These are phyloP conservation scores for Norana najaformis DNA, from an alignment of 2,888 invertebrate genomes.

Conservation along the genomic window DNA sequence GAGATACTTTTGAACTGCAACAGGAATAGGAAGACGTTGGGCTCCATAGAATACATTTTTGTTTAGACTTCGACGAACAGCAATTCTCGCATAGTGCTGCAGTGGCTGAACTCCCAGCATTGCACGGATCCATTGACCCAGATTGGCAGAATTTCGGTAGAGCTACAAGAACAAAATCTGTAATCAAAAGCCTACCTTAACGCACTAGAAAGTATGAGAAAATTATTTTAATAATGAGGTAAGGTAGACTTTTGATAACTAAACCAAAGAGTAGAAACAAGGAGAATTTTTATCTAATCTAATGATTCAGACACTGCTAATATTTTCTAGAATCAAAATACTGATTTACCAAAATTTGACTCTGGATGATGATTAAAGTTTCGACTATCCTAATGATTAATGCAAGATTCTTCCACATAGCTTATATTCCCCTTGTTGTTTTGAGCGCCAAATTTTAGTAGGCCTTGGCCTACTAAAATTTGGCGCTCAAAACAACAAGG, in stretches of 20 bases:
- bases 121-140: not conserved
- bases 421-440: too few species aligned
- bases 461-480: too few species aligned
- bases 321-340: too few species aligned
- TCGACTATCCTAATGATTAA: too few species aligned
- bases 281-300: too few species aligned
- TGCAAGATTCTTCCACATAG: too few species aligned
- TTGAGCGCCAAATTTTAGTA: not conserved
- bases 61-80: constrained; percentile 23
- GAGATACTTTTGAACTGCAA: not conserved
- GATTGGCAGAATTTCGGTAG: not conserved
- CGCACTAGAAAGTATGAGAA: not conserved
- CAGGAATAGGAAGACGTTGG: constrained; percentile 17
- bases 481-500: not conserved
- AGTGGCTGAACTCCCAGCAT: constrained; percentile 17
- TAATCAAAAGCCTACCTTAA: not conserved
- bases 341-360: too few species aligned
- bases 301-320: too few species aligned
- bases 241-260: too few species aligned
- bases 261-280: too few species aligned
- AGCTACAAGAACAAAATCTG: not conserved
- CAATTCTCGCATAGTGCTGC: constrained; percentile 26
- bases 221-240: too few species aligned
- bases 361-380: too few species aligned
- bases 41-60: constrained; percentile 21